phyloP scores from a whole-genome alignment of 2,113 vertebrate genomes.

The Actenoides lindsayi region DNA sequence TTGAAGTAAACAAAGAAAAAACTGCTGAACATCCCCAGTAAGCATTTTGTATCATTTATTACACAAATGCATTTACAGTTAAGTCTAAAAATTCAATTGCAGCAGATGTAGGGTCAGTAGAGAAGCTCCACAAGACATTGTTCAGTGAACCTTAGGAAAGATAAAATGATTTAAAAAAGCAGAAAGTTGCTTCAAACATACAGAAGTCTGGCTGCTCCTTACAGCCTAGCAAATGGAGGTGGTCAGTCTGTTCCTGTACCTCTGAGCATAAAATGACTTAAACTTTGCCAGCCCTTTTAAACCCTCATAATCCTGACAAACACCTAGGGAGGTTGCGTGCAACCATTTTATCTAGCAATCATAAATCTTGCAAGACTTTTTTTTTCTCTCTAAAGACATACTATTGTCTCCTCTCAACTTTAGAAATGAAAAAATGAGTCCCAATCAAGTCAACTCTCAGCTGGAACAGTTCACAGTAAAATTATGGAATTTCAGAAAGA shows the following conservation, averaged over 20 bases:
- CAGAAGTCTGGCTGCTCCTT: not conserved
- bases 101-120: not conserved
- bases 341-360: not conserved
- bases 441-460: not conserved
- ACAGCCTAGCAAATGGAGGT: not conserved
- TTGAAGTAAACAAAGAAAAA: not conserved
- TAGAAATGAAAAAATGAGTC: not conserved
- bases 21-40: not conserved
- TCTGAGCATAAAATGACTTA: not conserved
- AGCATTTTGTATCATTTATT: not conserved
- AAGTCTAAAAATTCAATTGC: not conserved
- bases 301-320: not conserved
- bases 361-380: not conserved
- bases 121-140: not conserved
- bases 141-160: not conserved
- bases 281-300: not conserved
- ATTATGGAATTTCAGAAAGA: not conserved
- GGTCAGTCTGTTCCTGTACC: not conserved
- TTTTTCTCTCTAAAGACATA: not conserved
- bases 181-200: not conserved
- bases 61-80: not conserved
- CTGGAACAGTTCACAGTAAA: not conserved
- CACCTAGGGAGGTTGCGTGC: not conserved
- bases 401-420: not conserved
- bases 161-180: not conserved